phyloP scores from a whole-genome alignment of 1,140 invertebrate species.

The Euura saliciscinereae region DNA sequence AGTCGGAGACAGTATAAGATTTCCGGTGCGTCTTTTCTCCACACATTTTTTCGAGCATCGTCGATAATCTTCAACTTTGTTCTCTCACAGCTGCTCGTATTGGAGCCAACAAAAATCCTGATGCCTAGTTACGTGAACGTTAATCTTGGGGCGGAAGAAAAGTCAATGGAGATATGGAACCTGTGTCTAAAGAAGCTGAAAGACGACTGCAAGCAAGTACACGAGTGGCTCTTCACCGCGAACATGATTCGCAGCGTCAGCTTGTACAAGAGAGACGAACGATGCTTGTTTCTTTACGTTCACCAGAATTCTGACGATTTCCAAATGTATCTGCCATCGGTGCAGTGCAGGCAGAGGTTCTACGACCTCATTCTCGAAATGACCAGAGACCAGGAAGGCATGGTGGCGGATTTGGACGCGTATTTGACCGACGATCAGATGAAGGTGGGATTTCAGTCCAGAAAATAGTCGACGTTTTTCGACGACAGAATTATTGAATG shows the following conservation, averaged over 20 bases:
- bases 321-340: slow-evolving; percentile 97
- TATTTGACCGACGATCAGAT: slow-evolving; percentile 73
- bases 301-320: slow-evolving; percentile 98
- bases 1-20: slow-evolving; percentile 81
- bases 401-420: slow-evolving; percentile 82
- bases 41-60: slow-evolving; percentile 35
- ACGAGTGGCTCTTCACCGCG: slow-evolving; percentile 93
- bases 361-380: slow-evolving; percentile 83
- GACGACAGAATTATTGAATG: neutral
- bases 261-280: slow-evolving; percentile 93
- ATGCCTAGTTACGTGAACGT: slow-evolving; percentile 96
- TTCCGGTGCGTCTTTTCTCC: slow-evolving; percentile 77
- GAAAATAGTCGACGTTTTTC: neutral
- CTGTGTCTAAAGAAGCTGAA: slow-evolving; percentile 80
- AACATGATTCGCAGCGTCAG: slow-evolving; percentile 93
- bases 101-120: slow-evolving; percentile 91
- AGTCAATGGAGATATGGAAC: slow-evolving; percentile 88
- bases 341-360: slow-evolving; percentile 81
- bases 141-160: slow-evolving; percentile 91
- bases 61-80: slow-evolving; percentile 7
- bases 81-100: slow-evolving; percentile 75
- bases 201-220: slow-evolving; percentile 80
- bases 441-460: slow-evolving; percentile 59
- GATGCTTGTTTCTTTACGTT: slow-evolving; percentile 96
- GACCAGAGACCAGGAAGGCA: slow-evolving; percentile 84